phyloP scores from a whole-genome alignment of 2,113 vertebrate genomes.

The Thalassarche chlororhynchos region DNA sequence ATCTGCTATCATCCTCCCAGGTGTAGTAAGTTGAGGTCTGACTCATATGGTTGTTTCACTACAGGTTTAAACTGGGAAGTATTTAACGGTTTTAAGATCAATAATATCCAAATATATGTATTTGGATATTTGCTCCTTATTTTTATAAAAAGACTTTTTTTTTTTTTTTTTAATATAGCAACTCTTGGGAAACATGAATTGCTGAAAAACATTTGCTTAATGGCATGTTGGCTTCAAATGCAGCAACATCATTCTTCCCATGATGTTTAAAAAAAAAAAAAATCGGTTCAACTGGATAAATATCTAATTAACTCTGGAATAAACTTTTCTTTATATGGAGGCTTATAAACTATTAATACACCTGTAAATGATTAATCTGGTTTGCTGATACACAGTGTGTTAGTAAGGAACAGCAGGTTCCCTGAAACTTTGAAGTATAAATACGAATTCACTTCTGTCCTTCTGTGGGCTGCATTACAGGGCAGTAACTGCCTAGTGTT shows the following conservation, averaged over 20 bases:
- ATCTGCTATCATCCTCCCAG: neutral
- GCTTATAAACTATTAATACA: neutral
- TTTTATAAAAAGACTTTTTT: neutral
- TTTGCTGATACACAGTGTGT: neutral
- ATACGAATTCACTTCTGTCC: neutral
- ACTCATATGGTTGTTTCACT: rapidly evolving
- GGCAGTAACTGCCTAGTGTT: neutral
- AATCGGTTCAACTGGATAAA: neutral
- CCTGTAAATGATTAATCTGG: neutral
- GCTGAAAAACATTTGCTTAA: neutral
- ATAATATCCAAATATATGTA: neutral
- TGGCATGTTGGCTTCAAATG: neutral
- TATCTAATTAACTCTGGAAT: neutral
- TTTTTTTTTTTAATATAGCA: neutral
- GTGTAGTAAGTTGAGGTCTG: neutral
- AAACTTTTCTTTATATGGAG: neutral
- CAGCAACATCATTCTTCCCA: neutral
- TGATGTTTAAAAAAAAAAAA: neutral
- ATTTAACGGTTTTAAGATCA: neutral
- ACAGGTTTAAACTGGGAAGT: neutral
- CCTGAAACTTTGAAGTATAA: neutral
- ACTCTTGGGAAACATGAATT: neutral
- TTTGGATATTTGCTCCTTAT: neutral
- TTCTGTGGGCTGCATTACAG: neutral
- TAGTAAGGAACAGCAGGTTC: neutral